Conservation (phyloP, 2,113 vertebrate genomes). For the Conger conger region DNA sequence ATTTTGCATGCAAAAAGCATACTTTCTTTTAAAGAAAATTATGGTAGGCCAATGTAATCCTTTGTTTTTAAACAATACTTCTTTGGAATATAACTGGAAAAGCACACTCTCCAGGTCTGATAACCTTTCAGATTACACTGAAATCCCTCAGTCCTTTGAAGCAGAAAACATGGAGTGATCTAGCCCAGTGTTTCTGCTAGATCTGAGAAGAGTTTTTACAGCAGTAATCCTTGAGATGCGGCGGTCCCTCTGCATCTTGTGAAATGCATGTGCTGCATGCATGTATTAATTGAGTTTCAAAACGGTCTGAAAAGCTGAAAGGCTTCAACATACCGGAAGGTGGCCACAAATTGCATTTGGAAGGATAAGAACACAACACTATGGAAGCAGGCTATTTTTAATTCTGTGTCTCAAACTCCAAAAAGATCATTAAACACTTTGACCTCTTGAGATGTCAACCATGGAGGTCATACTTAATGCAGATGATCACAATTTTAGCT, state of each 20-base stretch:
- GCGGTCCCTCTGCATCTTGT: not conserved
- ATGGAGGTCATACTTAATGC: not conserved
- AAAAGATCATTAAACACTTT: not conserved
- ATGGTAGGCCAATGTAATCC: not conserved
- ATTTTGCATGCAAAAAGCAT: not conserved
- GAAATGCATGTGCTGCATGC: slow-evolving; percentile 1
- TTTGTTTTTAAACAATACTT: not conserved
- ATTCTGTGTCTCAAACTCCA: no score
- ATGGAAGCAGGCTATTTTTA: not conserved
- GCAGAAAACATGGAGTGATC: not conserved
- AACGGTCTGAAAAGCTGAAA: not conserved
- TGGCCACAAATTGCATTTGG: not conserved
- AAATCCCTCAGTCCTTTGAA: not conserved
- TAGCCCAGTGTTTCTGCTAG: not conserved
- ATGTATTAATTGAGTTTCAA: slow-evolving; percentile 32
- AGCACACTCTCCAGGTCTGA: not conserved
- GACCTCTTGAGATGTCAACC: not conserved
- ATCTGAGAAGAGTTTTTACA: not conserved
- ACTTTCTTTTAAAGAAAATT: not conserved
- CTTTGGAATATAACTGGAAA: not conserved
- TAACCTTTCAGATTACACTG: not conserved
- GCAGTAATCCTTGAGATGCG: not conserved
- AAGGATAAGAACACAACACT: not conserved
- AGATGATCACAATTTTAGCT: not conserved
- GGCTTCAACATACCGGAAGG: not conserved